Evolutionary conservation across 2,113 vertebrate species (phyloP).

Genomic region (Ameiurus melas): DNA sequence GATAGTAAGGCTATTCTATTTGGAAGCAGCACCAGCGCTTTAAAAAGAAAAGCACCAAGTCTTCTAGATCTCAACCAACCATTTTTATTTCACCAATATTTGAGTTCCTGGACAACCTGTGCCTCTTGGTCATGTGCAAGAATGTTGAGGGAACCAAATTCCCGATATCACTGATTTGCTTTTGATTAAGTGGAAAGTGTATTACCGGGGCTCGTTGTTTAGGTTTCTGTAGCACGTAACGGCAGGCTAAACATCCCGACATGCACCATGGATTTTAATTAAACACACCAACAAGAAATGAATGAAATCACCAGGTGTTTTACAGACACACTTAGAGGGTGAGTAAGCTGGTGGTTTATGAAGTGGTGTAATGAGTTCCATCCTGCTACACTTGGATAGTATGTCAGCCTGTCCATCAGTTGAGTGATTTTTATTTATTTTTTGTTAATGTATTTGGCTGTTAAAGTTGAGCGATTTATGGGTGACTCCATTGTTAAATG

Average conservation of each 20-base stretch:
- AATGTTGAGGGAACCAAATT: no score
- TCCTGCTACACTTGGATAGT: background rate
- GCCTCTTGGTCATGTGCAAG: no score
- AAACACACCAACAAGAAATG: background rate
- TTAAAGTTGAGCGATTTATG: background rate
- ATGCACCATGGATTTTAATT: background rate
- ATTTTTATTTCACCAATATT: background rate
- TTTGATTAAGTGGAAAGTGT: background rate
- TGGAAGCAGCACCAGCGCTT: background rate
- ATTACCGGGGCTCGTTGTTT: background rate
- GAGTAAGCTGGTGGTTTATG: slow-evolving; percentile 11
- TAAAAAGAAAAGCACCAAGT: background rate
- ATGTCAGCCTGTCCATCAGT: background rate
- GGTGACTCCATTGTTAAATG: background rate
- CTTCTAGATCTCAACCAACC: background rate
- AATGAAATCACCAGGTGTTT: background rate
- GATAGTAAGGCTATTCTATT: background rate
- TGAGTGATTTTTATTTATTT: background rate
- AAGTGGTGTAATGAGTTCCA: background rate
- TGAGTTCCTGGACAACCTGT: background rate
- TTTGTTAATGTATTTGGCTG: background rate
- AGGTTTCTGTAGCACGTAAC: background rate
- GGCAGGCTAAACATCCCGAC: background rate
- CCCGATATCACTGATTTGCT: background rate
- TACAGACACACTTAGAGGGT: background rate